Evolutionary conservation across 2,797 vertebrate species (phyloP).

Genomic region (Mionectes olivaceus): DNA sequence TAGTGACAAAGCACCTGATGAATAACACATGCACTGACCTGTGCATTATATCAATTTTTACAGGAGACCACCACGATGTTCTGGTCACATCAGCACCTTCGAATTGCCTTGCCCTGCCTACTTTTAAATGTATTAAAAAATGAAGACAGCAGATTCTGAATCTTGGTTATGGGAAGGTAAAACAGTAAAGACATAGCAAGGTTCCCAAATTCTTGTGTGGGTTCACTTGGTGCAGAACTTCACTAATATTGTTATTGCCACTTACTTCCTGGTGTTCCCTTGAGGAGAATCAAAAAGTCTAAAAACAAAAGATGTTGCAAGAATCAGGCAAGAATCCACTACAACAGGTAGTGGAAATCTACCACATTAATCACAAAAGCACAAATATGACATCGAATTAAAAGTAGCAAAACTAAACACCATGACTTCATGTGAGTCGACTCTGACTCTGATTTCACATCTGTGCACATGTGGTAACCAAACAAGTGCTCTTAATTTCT

Average conservation of each 20-base stretch:
- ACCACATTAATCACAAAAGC: background rate
- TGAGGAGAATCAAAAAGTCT: background rate
- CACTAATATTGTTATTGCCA: background rate
- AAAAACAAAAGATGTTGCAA: background rate
- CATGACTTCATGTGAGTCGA: background rate
- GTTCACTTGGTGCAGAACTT: background rate
- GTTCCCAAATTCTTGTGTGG: background rate
- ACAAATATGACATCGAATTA: background rate
- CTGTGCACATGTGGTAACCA: background rate
- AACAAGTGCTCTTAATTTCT: background rate
- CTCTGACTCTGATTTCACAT: background rate
- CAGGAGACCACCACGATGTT: background rate
- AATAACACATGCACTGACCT: background rate
- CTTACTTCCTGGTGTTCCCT: background rate
- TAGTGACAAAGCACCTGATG: background rate
- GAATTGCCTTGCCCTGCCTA: background rate
- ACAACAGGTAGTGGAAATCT: background rate
- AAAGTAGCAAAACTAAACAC: background rate
- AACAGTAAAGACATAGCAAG: fast-evolving
- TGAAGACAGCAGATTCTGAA: background rate
- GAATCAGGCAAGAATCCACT: too few relatives aligned
- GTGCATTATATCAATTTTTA: background rate
- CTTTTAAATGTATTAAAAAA: background rate
- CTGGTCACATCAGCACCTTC: background rate
- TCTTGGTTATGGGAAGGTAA: background rate